Base-by-base conservation (phyloP, 2,797 vertebrate genomes). In the Brachyalestes nurse region DNA sequence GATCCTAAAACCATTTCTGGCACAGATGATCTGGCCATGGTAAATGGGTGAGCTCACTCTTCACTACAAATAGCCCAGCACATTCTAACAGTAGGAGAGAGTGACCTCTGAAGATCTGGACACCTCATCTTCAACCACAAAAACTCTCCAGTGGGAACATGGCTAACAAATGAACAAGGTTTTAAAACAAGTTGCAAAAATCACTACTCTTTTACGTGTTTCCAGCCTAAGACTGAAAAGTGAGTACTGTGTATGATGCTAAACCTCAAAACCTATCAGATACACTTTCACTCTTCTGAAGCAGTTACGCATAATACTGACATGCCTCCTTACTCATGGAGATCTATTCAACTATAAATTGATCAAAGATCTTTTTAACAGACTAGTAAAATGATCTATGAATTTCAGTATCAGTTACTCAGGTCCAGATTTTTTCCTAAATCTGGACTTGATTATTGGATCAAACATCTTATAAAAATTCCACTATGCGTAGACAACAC, bases 1-100 rank as follows among this genome's bases (percentile, higher is more conserved):
- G 60, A 57, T 74, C 45, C 51, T 75, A 65, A 78, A 81, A 78
- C 42, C 55, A 25, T 79, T 75, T 73, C 66, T 84, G 83, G 81
- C 61, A 72, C 64, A 34, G 77, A 72, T 69, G 77, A 72, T 69
- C 57, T 67, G 40, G 8, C 51, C 57, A 77, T 80, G 78, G 67
- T 84, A 77, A 81, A 83, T 71, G 38, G 45, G 53, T 82, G 82
- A 80, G 79, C 81, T 87, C 86, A 85, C 47, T 42, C 72, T 73
- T 67, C 62, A 82, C 86, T 85, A 83, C 83, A 83, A 87, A 87
- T 87, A 87, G 79, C 69, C 70, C 38, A 10, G 60, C 53, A 72
- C 79, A 82, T 82, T 83, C 83, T 83, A 70, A 77, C 81, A 81
- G 81, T 72, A 79, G 74, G 76, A 81, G n/a, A 72, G 73, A n/a